phyloP scores from a whole-genome alignment of 2,797 vertebrate genomes.

The Tenualosa thibaudeaui region DNA sequence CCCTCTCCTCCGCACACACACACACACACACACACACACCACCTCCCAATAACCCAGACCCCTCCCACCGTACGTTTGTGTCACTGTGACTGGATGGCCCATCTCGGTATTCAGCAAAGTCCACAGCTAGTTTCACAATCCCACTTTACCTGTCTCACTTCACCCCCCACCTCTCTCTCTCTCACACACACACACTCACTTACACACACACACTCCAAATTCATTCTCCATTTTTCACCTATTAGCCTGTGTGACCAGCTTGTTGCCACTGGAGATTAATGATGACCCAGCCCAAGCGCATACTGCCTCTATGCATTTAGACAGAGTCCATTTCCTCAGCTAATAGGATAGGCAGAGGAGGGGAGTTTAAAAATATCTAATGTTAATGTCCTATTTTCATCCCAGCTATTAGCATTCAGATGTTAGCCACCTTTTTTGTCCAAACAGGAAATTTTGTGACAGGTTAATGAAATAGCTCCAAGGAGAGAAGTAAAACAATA shows the following conservation, averaged over 20 bases:
- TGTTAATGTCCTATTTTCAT: conserved; percentile 44
- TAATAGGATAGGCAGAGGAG: conserved; percentile 36
- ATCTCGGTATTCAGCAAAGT: background rate
- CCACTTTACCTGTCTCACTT: background rate
- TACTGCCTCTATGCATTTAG: conserved; percentile 39
- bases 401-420: background rate
- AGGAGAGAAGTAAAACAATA: background rate
- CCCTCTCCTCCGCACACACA: conserved; percentile 48
- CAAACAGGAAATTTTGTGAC: background rate
- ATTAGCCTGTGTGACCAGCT: conserved; percentile 70
- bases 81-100: background rate
- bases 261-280: conserved; percentile 68
- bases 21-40: background rate
- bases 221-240: conserved; percentile 57
- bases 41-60: background rate
- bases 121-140: background rate
- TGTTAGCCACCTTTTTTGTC: background rate
- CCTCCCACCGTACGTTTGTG: background rate
- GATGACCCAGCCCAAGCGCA: conserved; percentile 49
- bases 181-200: background rate
- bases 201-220: conserved; percentile 57
- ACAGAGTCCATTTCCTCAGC: conserved; percentile 38
- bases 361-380: conserved; percentile 49
- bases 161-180: background rate
- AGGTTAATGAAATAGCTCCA: background rate